Evolutionary conservation across 2,797 vertebrate genomes (phyloP), one percentile per base, ranked within the genome.

Genomic region (Spea hammondii): DNA sequence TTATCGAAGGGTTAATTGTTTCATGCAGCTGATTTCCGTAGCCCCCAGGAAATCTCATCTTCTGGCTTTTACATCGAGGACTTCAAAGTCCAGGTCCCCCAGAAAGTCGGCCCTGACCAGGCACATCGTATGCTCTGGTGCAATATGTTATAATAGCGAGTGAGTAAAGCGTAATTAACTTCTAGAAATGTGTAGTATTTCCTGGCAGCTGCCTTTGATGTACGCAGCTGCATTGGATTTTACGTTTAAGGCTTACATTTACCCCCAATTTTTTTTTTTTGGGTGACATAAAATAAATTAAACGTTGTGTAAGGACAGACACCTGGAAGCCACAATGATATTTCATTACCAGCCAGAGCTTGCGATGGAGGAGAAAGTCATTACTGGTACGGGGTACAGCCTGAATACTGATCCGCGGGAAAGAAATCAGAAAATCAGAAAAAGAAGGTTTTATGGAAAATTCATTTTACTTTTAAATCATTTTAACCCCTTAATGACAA

Each of bases 261-360:
- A 62, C 5, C 59, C 14, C 59, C 14, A 17, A 32, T 62, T 62
- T 62, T 9, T 62, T 62, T 62, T 57, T 53, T 53, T 32, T 62
- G 32, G 12, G 6, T 62, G 59, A 62, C 59, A 62, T 62, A 6
- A 62, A 62, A 62, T 62, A 62, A 17, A 62, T 62, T 62, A 62
- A 57, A 57, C 55, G 1, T 13, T 57, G 55, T n/a, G 55, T n/a
- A 13, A 57, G 8, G n/a, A 13, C 55, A 57, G 55, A 57, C 9
- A 11, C 51, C 55, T 57, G 55, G 9, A 57, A 32, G 32, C 32
- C 32, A 32, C 32, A 3, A 32, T 32, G 32, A 32, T 32, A 32
- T 32, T 32, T 32, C 32, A 32, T 32, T 32, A 32, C 2, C 32
- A 32, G 32, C 32, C 32, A 32, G 32, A 32, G 32, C 32, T 32